Conservation (phyloP, 2,888 invertebrate species). For the Macrosoma leucophasiata region DNA sequence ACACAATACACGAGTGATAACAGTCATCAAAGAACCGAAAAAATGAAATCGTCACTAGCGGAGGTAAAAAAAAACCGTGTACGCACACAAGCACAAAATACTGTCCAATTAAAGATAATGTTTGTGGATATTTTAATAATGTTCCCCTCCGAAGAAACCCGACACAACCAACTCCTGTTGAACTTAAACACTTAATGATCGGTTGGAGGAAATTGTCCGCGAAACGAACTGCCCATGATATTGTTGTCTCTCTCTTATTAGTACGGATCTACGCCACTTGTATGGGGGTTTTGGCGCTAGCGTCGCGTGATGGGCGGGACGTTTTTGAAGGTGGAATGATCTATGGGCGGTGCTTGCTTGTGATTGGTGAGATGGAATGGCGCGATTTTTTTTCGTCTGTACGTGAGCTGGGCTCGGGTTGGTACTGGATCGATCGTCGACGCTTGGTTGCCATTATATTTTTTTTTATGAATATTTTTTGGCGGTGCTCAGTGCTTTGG, state of each 20-base stretch:
- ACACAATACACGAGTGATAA: conserved; percentile 65
- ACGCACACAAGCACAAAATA: conserved; percentile 72
- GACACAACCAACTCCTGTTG: conserved; percentile 75
- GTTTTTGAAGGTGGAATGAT: conserved; percentile 42
- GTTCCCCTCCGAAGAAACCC: conserved; percentile 72
- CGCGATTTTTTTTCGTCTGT: conserved; percentile 64
- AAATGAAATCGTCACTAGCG: conserved; percentile 62
- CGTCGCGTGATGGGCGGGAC: conserved; percentile 42
- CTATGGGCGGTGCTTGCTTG: conserved; percentile 36
- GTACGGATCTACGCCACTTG: conserved; percentile 52
- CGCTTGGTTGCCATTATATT: conserved; percentile 70
- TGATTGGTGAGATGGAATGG: conserved; percentile 49
- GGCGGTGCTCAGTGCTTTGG: conserved; percentile 63
- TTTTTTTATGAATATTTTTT: conserved; percentile 75
- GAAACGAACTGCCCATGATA: conserved; percentile 67
- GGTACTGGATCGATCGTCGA: conserved; percentile 69
- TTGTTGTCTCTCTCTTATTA: conserved; percentile 59
- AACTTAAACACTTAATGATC: conserved; percentile 76
- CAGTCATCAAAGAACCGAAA: conserved; percentile 68
- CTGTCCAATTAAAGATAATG: conserved; percentile 76
- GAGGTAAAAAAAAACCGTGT: conserved; percentile 49
- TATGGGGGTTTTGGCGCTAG: conserved; percentile 58
- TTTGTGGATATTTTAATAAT: conserved; percentile 76
- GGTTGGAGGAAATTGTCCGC: conserved; percentile 75
- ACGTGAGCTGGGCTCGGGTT: conserved; percentile 63